A percentile compares a stretch with the other conserved stretches of the same genome.
phyloP scores from a whole-genome alignment of 2,888 invertebrate genomes.

The Listrodromus nycthemerus region DNA sequence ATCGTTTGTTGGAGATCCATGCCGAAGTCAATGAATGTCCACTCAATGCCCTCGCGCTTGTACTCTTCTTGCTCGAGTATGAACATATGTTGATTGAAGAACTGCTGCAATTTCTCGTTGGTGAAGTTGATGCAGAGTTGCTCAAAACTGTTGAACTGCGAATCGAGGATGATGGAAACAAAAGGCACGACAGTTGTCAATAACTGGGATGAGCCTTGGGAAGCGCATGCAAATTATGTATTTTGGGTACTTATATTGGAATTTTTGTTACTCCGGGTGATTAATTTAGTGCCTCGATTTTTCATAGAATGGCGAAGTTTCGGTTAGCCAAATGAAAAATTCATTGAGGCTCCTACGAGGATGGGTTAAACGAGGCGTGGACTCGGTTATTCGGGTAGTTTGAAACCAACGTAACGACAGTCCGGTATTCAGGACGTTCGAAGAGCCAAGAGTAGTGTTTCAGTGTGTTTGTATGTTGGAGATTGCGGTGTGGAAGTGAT shows the following conservation, averaged over 20 bases:
- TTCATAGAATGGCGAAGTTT: background rate
- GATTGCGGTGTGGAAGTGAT: slow-evolving; percentile 23
- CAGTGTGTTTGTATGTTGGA: slow-evolving; percentile 26
- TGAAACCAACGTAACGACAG: background rate
- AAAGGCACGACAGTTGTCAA: slow-evolving; percentile 80
- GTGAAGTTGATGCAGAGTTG: slow-evolving; percentile 93
- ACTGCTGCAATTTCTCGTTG: slow-evolving; percentile 92
- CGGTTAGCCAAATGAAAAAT: background rate
- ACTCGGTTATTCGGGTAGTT: background rate
- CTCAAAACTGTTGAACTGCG: slow-evolving; percentile 91
- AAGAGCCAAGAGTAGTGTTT: background rate
- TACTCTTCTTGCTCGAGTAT: slow-evolving; percentile 92
- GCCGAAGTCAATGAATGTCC: slow-evolving; percentile 92
- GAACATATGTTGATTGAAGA: slow-evolving; percentile 93
- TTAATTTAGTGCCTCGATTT: background rate
- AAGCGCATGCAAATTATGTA: slow-evolving; percentile 41
- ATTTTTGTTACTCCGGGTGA: background rate
- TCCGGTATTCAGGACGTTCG: slow-evolving; percentile 1
- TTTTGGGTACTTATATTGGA: slow-evolving; percentile 19
- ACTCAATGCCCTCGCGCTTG: slow-evolving; percentile 90
- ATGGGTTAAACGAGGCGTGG: background rate
- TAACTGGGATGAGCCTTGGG: slow-evolving; percentile 77
- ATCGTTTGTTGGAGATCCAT: slow-evolving; percentile 93
- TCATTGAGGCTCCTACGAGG: background rate
- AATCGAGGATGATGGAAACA: slow-evolving; percentile 70